These are phyloP conservation scores for Cryptocephalus primarius DNA, from an alignment of 2,888 invertebrate genomes.

Conservation along the genomic window DNA sequence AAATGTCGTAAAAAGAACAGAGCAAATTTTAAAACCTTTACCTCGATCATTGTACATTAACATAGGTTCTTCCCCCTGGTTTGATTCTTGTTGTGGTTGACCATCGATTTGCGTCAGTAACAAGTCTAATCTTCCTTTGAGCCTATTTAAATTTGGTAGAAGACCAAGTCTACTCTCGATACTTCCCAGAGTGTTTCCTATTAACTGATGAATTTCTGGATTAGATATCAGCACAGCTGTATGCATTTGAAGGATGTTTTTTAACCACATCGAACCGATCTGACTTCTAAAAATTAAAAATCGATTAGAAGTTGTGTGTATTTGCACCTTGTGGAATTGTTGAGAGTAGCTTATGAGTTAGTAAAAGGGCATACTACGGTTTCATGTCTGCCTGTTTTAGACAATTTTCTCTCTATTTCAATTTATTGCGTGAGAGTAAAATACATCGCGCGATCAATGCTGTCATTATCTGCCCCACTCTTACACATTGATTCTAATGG, in stretches of 20 bases:
- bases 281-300: conserved; percentile 37
- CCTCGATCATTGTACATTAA: conserved; percentile 48
- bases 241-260: conserved; percentile 46
- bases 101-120: conserved; percentile 43
- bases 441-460: too few species aligned
- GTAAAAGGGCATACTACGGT: too few species aligned
- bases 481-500: too few species aligned
- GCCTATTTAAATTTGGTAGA: conserved; percentile 42
- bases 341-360: too few species aligned
- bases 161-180: conserved; percentile 45
- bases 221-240: conserved; percentile 51
- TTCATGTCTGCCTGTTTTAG: too few species aligned
- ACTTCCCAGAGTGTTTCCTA: conserved; percentile 45
- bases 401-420: too few species aligned
- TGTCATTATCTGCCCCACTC: too few species aligned
- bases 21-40: conserved; percentile 17
- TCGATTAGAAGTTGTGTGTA: too few species aligned
- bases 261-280: conserved; percentile 48
- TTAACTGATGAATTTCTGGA: conserved; percentile 44
- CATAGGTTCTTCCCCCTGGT: conserved; percentile 36
- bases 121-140: conserved; percentile 51
- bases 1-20: background rate
- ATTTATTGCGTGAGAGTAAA: too few species aligned
- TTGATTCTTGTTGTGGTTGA: conserved; percentile 13
- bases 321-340: too few species aligned